Evolutionary conservation across 2,888 invertebrate species (phyloP).

Genomic region (Euclidia mi): DNA sequence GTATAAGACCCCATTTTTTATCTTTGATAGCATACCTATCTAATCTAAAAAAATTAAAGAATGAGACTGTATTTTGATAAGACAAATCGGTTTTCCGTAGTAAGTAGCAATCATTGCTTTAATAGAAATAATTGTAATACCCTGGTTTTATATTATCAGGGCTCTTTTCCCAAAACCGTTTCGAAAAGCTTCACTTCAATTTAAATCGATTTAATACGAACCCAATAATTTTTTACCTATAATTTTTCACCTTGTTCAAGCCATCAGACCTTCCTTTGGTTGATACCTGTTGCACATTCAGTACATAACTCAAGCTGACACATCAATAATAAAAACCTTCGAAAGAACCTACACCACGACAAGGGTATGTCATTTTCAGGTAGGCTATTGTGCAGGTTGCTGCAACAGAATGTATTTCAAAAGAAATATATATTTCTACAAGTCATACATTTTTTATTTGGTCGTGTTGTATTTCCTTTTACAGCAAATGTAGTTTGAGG

Average conservation of each 20-base stretch:
- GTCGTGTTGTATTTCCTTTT: conserved; percentile 9
- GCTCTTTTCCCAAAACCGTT: no score
- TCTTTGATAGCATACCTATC: no score
- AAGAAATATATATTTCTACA: conserved; percentile 43
- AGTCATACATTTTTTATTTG: conserved; percentile 33
- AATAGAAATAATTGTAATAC: no score
- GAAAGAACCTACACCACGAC: conserved; percentile 48
- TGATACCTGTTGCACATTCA: conserved; percentile 47
- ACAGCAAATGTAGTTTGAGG: no score
- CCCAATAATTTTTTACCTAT: conserved; percentile 16
- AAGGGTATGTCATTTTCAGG: conserved; percentile 56
- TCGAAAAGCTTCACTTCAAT: no score
- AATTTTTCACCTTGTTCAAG: conserved; percentile 26
- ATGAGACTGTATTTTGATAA: no score
- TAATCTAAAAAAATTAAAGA: no score
- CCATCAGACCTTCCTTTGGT: conserved; percentile 48
- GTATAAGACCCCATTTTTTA: no score
- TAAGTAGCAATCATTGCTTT: no score
- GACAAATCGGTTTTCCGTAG: no score
- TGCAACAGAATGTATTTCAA: conserved; percentile 41
- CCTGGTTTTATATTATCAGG: no score
- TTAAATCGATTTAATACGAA: conserved; percentile 8
- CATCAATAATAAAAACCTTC: conserved; percentile 58
- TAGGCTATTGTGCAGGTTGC: conserved; percentile 47
- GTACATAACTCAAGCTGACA: conserved; percentile 59